Evolutionary conservation across 2,888 invertebrate genomes (phyloP).

Genomic region (Fragum whitleyi): DNA sequence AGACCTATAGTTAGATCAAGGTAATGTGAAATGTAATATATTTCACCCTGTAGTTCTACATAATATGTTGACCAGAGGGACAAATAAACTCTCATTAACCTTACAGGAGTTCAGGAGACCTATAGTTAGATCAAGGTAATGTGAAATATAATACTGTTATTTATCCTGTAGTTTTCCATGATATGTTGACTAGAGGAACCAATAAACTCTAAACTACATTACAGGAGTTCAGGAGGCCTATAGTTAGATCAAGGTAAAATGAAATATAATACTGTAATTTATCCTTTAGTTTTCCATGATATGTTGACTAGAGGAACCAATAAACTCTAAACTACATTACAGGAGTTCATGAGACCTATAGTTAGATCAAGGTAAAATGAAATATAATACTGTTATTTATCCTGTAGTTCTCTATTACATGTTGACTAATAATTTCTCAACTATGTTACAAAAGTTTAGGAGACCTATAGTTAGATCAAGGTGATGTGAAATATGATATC

Average conservation of each 20-base stretch:
- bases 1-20: conserved; percentile 77
- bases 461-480: conserved; percentile 77
- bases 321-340: conserved; percentile 95
- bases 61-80: conserved; percentile 97
- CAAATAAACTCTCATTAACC: conserved; percentile 96
- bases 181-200: conserved; percentile 96
- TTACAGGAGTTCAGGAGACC: conserved; percentile 89
- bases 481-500: conserved; percentile 52
- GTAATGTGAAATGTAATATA: conserved; percentile 51
- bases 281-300: conserved; percentile 98
- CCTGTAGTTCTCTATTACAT: conserved; percentile 99
- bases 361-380: conserved; percentile 73
- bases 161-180: conserved; percentile 99
- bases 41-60: conserved; percentile 99
- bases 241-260: conserved; percentile 74
- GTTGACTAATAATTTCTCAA: conserved; percentile 95
- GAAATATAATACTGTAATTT: conserved; percentile 85
- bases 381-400: conserved; percentile 88
- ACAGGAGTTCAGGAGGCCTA: conserved; percentile 88
- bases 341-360: conserved; percentile 87
- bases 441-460: conserved; percentile 92
- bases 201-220: conserved; percentile 96
- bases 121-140: conserved; percentile 75
- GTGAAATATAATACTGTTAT: background rate
- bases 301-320: conserved; percentile 97